Evolutionary conservation across 1,140 invertebrate species (phyloP).

Genomic region (Andrena cerasifolii): DNA sequence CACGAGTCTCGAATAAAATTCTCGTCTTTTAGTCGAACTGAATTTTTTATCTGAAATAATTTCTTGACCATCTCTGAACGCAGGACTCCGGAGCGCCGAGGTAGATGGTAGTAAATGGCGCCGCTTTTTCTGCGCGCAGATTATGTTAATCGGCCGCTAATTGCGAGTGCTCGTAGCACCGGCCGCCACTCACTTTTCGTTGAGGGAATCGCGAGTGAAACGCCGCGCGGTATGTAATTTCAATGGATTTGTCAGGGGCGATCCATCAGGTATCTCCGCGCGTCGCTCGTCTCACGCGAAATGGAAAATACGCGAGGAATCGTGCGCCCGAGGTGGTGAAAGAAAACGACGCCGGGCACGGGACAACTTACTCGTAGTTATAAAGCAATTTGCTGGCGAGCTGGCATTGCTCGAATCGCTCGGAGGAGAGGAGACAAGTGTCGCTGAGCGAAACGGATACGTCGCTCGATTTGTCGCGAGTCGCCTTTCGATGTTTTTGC

Average conservation of each 20-base stretch:
- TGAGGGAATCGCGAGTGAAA: slow-evolving; percentile 44
- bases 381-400: background rate
- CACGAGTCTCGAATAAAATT: no score
- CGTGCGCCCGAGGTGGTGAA: background rate
- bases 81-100: no score
- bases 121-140: slow-evolving; percentile 35
- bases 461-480: slow-evolving; percentile 8
- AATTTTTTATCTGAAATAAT: no score
- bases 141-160: slow-evolving; percentile 59
- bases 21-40: no score
- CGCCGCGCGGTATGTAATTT: slow-evolving; percentile 40
- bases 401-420: background rate
- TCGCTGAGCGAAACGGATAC: slow-evolving; percentile 4
- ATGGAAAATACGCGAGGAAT: slow-evolving; percentile 2
- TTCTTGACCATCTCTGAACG: no score
- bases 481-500: background rate
- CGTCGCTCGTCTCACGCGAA: slow-evolving; percentile 4
- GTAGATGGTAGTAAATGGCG: background rate
- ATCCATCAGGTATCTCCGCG: background rate
- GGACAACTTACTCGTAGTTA: slow-evolving; percentile 1
- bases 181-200: slow-evolving; percentile 2
- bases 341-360: background rate
- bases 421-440: background rate
- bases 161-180: slow-evolving; percentile 38
- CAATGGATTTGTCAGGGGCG: slow-evolving; percentile 39